Conservation (phyloP, 2,888 invertebrate genomes). For the Apoderus coryli region DNA sequence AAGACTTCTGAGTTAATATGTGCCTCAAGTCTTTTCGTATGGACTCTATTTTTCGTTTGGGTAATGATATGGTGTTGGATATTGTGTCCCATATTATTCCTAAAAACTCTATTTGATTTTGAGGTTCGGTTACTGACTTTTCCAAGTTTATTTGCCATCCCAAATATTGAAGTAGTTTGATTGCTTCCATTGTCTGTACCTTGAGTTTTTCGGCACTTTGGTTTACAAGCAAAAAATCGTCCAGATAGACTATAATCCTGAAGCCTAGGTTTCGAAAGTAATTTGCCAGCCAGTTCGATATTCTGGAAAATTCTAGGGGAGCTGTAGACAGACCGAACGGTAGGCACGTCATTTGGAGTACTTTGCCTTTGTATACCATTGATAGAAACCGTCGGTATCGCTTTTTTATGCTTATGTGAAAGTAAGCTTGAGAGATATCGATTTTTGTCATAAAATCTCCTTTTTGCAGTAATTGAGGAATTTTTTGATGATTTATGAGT, state of each 20-base stretch:
- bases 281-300: slow-evolving; percentile 11
- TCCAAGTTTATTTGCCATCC: no score
- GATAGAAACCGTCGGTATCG: slow-evolving; percentile 10
- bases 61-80: slow-evolving; percentile 5
- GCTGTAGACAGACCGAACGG: slow-evolving; percentile 14
- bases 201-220: slow-evolving; percentile 7
- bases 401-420: slow-evolving; percentile 12
- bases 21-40: no score
- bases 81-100: slow-evolving; percentile 13
- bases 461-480: slow-evolving; percentile 11
- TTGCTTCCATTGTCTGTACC: slow-evolving; percentile 7
- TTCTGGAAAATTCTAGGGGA: slow-evolving; percentile 10
- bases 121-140: slow-evolving; percentile 11
- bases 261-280: slow-evolving; percentile 8
- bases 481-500: slow-evolving; percentile 8
- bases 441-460: slow-evolving; percentile 12
- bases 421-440: slow-evolving; percentile 14
- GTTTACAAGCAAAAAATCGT: slow-evolving; percentile 12
- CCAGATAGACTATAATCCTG: slow-evolving; percentile 11
- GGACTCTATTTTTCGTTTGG: no score
- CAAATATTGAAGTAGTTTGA: slow-evolving; percentile 9
- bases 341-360: slow-evolving; percentile 12
- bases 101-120: slow-evolving; percentile 5
- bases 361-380: slow-evolving; percentile 7
- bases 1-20: no score